These are phyloP conservation scores for Seira ritae DNA, from an alignment of 2,888 invertebrate genomes.

Conservation along the genomic window DNA sequence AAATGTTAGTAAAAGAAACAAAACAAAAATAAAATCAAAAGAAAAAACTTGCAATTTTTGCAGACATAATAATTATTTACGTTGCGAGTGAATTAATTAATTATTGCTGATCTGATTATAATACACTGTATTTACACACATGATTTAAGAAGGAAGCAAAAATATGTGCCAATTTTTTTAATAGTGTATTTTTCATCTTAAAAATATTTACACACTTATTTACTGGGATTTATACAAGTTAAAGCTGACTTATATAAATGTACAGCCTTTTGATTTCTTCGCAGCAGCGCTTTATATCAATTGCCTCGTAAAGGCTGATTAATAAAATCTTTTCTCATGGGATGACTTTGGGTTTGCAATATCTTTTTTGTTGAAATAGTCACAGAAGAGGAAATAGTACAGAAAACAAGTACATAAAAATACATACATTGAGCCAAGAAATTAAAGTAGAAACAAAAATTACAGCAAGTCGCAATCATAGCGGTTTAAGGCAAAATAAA, in stretches of 20 bases:
- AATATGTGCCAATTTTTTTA: not conserved
- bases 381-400: conserved; percentile 5
- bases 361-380: not conserved
- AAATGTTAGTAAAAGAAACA: conserved; percentile 39
- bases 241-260: too few relatives aligned
- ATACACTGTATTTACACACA: not conserved
- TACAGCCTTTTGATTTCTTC: too few relatives aligned
- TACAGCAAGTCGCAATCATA: conserved; percentile 24
- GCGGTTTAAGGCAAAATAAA: conserved; percentile 3
- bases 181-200: not conserved
- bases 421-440: not conserved
- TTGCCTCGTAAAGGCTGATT: too few relatives aligned
- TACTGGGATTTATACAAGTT: too few relatives aligned
- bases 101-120: not conserved
- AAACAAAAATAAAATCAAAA: conserved; percentile 28
- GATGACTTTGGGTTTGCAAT: conserved; percentile 64
- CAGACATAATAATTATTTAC: not conserved
- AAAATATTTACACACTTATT: not conserved
- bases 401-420: conserved; percentile 42
- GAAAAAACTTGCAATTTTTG: conserved; percentile 16
- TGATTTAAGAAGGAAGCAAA: not conserved
- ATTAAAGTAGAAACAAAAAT: conserved; percentile 11
- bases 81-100: not conserved
- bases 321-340: conserved; percentile 48
- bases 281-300: not conserved